Evolutionary conservation across 2,797 vertebrate species (phyloP), one percentile per base, ranked within the genome.

Genomic region (Sebastes iracundus): DNA sequence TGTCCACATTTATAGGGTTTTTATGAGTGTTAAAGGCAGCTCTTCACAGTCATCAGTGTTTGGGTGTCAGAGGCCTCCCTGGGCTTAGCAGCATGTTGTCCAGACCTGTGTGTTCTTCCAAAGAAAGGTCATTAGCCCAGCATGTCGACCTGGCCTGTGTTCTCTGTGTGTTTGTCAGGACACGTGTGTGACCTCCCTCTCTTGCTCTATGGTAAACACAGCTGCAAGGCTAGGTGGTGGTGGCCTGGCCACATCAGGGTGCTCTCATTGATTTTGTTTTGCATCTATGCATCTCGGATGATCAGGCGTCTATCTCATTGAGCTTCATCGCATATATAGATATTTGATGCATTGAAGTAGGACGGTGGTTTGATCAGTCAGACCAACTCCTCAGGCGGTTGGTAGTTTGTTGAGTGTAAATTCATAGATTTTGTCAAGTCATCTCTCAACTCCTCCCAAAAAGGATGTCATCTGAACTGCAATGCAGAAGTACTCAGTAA

Each of bases 121-220:
- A n/a, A 75, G 75, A 89, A 80, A 87, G 79, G 84, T 87, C 76
- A 87, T 68, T 53, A 70, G 33, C 77, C 75, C 79, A 64, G 30
- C 27, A 63, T 66, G 65, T 20, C 2, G 14, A 79, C 72, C 30
- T 86, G 81, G 38, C 25, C 76, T 62, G 46, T 79, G 52, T 68
- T 72, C 66, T 77, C 8, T 71, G 11, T 69, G 42, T 87, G 64
- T 80, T 74, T 82, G 75, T 78, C 55, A 49, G 60, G 73, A 84
- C 67, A 25, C 25, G 22, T 68, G 22, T 68, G 58, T 86, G 73
- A 88, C 60, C 73, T 79, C 62, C 72, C 38, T 55, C 12, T 66
- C 42, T 46, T 56, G 9, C 42, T 58, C 55, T 28, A 70, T 67
- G 60, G 73, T 85, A 91, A 91, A 91, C 82, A 92, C 89, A 90